These are phyloP conservation scores for Chironomus tepperi DNA, from an alignment of 1,140 invertebrate species.

Conservation along the genomic window DNA sequence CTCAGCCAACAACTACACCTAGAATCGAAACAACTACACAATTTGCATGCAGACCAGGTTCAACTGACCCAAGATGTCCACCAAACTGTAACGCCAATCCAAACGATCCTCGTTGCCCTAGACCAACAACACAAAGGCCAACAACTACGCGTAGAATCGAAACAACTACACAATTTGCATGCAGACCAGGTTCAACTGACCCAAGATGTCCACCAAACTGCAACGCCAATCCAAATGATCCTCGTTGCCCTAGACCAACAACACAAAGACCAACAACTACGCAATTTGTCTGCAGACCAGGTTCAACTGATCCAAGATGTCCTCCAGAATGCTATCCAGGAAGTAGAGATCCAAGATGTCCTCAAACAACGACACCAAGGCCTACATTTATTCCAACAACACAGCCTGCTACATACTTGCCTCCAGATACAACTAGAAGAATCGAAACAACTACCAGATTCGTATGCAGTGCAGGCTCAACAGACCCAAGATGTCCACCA, in stretches of 20 bases:
- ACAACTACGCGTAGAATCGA: too few relatives aligned
- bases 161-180: too few relatives aligned
- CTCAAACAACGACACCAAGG: slow-evolving; percentile 29
- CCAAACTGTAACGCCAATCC: slow-evolving; percentile 36
- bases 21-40: background rate
- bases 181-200: background rate
- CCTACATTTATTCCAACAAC: slow-evolving; percentile 29
- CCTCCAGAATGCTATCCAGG: slow-evolving; percentile 29
- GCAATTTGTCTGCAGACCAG: slow-evolving; percentile 29
- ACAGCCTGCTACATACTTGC: slow-evolving; percentile 27
- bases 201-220: slow-evolving; percentile 36
- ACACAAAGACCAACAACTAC: slow-evolving; percentile 28
- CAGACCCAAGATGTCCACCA: slow-evolving; percentile 30
- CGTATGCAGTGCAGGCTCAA: too few relatives aligned
- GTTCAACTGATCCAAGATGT: slow-evolving; percentile 40
- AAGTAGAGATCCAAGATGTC: slow-evolving; percentile 30
- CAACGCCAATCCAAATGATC: slow-evolving; percentile 26
- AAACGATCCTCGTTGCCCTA: slow-evolving; percentile 31
- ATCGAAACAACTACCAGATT: slow-evolving; percentile 32
- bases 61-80: slow-evolving; percentile 37
- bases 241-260: slow-evolving; percentile 33
- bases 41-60: slow-evolving; percentile 34
- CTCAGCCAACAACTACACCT: slow-evolving; percentile 28
- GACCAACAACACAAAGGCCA: too few relatives aligned
- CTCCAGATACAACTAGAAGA: slow-evolving; percentile 28